Evolutionary conservation across 2,797 vertebrate species (phyloP), one percentile per base, ranked within the genome.

Genomic region (Enteromius anoplus): DNA sequence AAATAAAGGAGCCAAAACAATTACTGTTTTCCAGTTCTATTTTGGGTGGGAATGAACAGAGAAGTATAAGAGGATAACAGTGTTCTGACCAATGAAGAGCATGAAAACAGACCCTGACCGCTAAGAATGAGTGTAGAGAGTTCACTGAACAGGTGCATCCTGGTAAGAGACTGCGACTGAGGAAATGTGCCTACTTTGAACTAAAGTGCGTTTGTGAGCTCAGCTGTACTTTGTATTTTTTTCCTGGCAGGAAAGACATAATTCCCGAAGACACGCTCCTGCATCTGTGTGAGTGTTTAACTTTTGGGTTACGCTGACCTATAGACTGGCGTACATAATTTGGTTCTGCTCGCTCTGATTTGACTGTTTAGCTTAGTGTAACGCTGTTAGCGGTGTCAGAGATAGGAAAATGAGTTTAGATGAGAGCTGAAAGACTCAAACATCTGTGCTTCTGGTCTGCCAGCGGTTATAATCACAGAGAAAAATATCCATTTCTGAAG

Each of bases 71-170:
- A 37, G 45, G 58, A 72, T 60, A 75, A 83, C 45, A 37, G 4
- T 29, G 23, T 77, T 81, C 12, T 83, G 19, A 23, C 9, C 21
- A 65, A 11, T 66, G 53, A 70, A 82, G 69, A 51, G 19, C 60
- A 60, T 53, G 75, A 85, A 85, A 86, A 85, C 71, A 80, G 55
- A 32, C 15, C 65, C 42, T 84, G 49, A 68, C 79, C 45, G 26
- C 26, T 75, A 49, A 81, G 80, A 42, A 85, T 77, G 70, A 34
- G 76, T 84, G 76, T 70, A 77, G 82, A 73, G 66, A 82, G 45
- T 69, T 85, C 76, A 80, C 51, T 70, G 75, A 73, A 69, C 84
- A 88, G 87, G 85, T 88, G 87, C 80, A 87, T 88, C 86, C 87
- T 87, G 86, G 79, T 68, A 47, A 58, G 42, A 81, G 53, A 68